Evolutionary conservation across 1,140 invertebrate species (phyloP).

Genomic region (Euschistus heros): DNA sequence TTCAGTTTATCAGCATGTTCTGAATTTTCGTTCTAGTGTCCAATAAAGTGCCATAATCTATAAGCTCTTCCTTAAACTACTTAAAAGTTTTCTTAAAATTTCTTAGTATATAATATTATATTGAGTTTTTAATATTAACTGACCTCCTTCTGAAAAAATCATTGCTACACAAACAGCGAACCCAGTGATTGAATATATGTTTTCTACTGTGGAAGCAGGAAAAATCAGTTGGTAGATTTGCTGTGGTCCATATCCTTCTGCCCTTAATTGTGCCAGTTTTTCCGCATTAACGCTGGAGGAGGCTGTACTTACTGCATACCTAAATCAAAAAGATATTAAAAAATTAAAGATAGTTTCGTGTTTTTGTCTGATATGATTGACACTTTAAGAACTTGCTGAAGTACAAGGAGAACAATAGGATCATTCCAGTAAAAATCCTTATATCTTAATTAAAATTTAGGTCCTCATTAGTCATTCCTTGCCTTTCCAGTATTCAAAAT

Average conservation of each 20-base stretch:
- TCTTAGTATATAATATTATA: too few species aligned
- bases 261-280: background rate
- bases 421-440: too few species aligned
- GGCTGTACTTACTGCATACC: slow-evolving; percentile 5
- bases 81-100: too few species aligned
- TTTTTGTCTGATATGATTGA: too few species aligned
- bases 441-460: too few species aligned
- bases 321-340: background rate
- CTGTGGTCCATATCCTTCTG: slow-evolving; percentile 1
- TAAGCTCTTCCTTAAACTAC: too few species aligned
- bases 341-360: too few species aligned
- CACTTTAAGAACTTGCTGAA: too few species aligned
- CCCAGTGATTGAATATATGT: slow-evolving; percentile 4
- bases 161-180: background rate
- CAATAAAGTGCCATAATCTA: background rate
- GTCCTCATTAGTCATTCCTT: background rate
- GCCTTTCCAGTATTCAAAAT: slow-evolving; percentile 41
- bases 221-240: background rate
- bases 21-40: background rate
- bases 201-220: slow-evolving; percentile 4
- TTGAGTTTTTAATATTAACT: background rate
- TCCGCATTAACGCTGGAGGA: slow-evolving; percentile 7
- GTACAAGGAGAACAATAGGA: too few species aligned
- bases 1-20: background rate
- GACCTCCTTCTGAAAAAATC: background rate